Evolutionary conservation across 2,113 vertebrate genomes (phyloP).

Genomic region (Chiloscyllium plagiosum): DNA sequence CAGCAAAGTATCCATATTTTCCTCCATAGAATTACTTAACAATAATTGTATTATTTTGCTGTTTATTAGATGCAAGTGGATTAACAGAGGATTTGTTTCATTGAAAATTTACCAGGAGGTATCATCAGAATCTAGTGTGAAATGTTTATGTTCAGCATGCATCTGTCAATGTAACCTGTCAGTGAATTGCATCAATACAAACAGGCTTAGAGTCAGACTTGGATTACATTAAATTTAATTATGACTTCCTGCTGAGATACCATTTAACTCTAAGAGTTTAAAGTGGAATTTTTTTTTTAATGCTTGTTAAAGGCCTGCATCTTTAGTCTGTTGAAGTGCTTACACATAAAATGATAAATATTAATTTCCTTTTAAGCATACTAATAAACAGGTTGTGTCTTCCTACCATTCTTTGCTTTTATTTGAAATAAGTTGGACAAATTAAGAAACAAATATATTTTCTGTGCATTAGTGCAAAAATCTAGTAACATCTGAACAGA

Average conservation of each 20-base stretch:
- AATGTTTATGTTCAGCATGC: background rate
- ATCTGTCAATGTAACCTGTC: background rate
- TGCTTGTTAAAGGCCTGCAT: background rate
- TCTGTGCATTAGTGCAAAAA: background rate
- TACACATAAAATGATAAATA: background rate
- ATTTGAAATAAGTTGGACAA: background rate
- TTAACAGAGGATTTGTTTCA: background rate
- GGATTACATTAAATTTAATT: background rate
- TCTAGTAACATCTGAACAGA: background rate
- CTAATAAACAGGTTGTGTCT: background rate
- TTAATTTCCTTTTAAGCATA: background rate
- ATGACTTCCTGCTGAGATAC: background rate
- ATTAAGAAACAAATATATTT: background rate
- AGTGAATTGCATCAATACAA: constrained; percentile 26
- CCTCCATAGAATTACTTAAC: background rate
- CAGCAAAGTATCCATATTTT: background rate
- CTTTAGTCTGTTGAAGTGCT: background rate
- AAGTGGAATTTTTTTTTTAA: background rate
- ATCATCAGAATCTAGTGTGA: background rate
- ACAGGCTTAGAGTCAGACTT: background rate
- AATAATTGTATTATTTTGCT: background rate
- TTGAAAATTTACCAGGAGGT: background rate
- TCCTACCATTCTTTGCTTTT: background rate
- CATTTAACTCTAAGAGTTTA: constrained; percentile 1
- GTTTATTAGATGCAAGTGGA: constrained; percentile 3